Evolutionary conservation across 2,113 vertebrate genomes (phyloP), one percentile per base, ranked within the genome.

Genomic region (Microtus oregoni): DNA sequence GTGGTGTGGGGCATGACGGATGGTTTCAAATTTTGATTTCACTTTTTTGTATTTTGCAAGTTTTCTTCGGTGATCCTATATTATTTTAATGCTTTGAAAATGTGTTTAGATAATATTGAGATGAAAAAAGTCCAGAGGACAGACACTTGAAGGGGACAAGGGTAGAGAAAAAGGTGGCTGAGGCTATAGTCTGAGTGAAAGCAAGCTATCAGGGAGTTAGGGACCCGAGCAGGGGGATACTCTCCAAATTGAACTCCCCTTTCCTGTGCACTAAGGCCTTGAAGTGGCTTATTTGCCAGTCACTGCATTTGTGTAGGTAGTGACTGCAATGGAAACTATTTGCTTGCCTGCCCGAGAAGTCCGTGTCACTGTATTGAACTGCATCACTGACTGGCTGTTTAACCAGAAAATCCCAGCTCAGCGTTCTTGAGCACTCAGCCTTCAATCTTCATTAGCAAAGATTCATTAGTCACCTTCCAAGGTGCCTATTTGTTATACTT

Each of bases 321-420:
- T 86, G 44, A 92, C 52, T 92, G 61, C 81, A 88, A 68, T 89
- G 82, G 81, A 96, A 97, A 97, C 12, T 81, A 94, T 95, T n/a
- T 58, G 55, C 55, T 17, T 58, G 55, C 55, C 17, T 58, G 41
- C 67, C 73, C 38, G 72, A 73, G n/a, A 89, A 90, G 87, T 90
- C 72, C 20, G 13, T 68, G 61, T 92, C 91, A 77, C 50, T 73
- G 35, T 32, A 63, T 61, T 19, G 88, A 65, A 94, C 32, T 63
- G 24, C 82, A 67, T 86, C 61, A 63, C 55, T 30, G 41, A 38
- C 76, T 91, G 68, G 41, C 20, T 65, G 1, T 91, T 92, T n/a
- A 82, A 92, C 14, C 61, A 30, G 52, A 95, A 55, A 61, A 50
- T 83, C 22, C 58, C 72, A 92, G 76, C 52, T 85, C 72, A n/a